Base-by-base conservation (phyloP, 2,797 vertebrate species). In the Semaprochilodus insignis region DNA sequence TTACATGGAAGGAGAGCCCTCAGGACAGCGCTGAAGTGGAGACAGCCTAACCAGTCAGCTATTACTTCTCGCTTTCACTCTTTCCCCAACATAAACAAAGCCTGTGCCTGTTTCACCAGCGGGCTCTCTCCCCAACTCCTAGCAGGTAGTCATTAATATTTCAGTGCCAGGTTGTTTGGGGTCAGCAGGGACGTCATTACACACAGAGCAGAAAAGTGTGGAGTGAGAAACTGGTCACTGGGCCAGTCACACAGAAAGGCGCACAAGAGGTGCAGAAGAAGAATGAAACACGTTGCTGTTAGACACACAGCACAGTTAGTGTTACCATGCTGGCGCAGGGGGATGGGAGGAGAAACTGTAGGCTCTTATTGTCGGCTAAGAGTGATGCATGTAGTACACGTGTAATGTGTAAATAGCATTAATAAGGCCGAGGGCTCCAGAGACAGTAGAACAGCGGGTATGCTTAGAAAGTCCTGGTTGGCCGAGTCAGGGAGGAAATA, bases 401-500 rank as follows among this genome's bases (percentile, higher is more conserved):
- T 80, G 62, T 62, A 36, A 79, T 51, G 52, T 81, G 69, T 27
- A 87, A 77, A 82, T 77, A 60, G n/a, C 63, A 17, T 81, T 77
- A 54, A 31, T 78, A 73, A 72, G 66, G 70, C 25, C 15, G 44
- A 70, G 76, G 21, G 78, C 78, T 74, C 44, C 55, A 36, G 69
- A 63, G 72, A 55, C 4, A 23, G 16, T 4, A 40, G 16, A 85
- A 59, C 85, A 83, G 69, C 78, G 78, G 75, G 54, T 31, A 73
- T 83, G 80, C 82, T 86, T 74, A 72, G 81, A 90, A 87, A 55
- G 81, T 80, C 59, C 83, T 84, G 83, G 83, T 67, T 84, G 82
- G 81, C 81, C 82, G 83, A 88, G 78, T 57, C 65, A 78, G 40
- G 85, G 75, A 85, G 81, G 7, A 87, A 79, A 88, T 90, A 76